These are phyloP conservation scores for Drosophila melanosoma DNA, from an alignment of 2,888 invertebrate species.

Conservation along the genomic window DNA sequence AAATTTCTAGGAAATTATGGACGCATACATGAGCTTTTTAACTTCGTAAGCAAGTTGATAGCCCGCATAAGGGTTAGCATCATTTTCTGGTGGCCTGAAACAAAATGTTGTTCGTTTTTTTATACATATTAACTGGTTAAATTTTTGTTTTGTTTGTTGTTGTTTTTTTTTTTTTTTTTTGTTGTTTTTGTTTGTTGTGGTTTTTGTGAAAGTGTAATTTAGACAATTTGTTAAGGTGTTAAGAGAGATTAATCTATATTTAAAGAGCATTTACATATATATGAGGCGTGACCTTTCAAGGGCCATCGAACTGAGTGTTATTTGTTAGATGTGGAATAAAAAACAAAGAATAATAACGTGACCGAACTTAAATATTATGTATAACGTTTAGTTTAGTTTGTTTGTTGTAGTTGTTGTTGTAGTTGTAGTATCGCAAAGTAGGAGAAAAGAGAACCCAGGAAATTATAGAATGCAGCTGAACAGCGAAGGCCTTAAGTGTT, in stretches of 20 bases:
- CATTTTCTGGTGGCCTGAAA: slow-evolving; percentile 95
- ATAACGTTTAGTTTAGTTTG: slow-evolving; percentile 26
- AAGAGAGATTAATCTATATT: slow-evolving; percentile 32
- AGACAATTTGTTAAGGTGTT: slow-evolving; percentile 63
- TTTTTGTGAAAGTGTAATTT: slow-evolving; percentile 45
- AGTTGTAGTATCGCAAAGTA: slow-evolving; percentile 29
- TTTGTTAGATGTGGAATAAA: slow-evolving; percentile 31
- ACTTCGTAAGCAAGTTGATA: slow-evolving; percentile 99
- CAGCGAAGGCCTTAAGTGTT: slow-evolving; percentile 63
- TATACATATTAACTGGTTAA: slow-evolving; percentile 72
- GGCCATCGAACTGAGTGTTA: slow-evolving; percentile 42
- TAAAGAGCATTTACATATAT: slow-evolving; percentile 74
- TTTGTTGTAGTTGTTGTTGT: background rate
- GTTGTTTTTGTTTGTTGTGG: slow-evolving; percentile 23
- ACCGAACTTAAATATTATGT: slow-evolving; percentile 41
- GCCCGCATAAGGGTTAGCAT: slow-evolving; percentile 98
- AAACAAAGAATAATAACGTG: slow-evolving; percentile 36
- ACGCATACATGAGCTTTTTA: slow-evolving; percentile 99
- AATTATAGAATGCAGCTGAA: slow-evolving; percentile 64
- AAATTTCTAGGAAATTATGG: slow-evolving; percentile 83
- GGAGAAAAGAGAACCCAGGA: slow-evolving; percentile 39
- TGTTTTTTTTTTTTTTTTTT: slow-evolving; percentile 23
- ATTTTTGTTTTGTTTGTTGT: slow-evolving; percentile 43
- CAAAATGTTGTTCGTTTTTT: slow-evolving; percentile 82
- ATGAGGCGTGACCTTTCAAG: slow-evolving; percentile 34